These are phyloP conservation scores for Rhinoptilus africanus DNA, from an alignment of 2,113 vertebrate species.

Conservation along the genomic window DNA sequence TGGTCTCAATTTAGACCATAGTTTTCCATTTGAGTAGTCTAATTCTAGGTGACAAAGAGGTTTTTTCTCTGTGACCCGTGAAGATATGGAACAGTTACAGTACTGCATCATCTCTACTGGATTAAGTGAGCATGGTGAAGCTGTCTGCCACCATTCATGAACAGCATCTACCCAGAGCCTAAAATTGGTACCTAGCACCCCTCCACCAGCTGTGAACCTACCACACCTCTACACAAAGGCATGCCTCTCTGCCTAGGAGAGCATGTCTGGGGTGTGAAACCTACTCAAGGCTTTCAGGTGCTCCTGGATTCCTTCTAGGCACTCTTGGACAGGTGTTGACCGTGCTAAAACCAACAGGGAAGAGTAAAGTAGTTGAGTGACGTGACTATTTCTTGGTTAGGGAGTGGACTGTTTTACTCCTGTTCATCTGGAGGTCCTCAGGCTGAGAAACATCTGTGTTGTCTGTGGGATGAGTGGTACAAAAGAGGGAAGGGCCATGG, in stretches of 20 bases:
- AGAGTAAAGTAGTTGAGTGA: neutral
- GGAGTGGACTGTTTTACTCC: fast-evolving
- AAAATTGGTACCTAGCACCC: neutral
- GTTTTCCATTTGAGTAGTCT: neutral
- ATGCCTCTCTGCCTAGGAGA: neutral
- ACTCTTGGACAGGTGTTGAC: neutral
- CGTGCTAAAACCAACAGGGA: neutral
- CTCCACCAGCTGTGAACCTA: neutral
- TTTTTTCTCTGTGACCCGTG: neutral
- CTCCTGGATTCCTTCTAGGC: neutral
- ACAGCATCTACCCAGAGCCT: fast-evolving
- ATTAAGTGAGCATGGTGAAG: neutral
- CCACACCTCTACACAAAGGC: neutral
- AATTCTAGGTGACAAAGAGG: neutral
- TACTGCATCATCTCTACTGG: neutral
- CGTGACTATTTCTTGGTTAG: neutral
- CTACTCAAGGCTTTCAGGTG: neutral
- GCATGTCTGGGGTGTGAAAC: neutral
- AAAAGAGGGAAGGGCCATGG: neutral
- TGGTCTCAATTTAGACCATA: neutral
- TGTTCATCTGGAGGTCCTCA: neutral
- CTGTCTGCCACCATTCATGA: neutral
- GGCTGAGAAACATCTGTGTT: neutral
- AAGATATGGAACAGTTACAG: neutral
- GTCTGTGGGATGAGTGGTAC: neutral